A percentile compares a stretch with the other conserved stretches of the same genome.
Conservation (phyloP, 2,797 vertebrate genomes). For the Xenops minutus region DNA sequence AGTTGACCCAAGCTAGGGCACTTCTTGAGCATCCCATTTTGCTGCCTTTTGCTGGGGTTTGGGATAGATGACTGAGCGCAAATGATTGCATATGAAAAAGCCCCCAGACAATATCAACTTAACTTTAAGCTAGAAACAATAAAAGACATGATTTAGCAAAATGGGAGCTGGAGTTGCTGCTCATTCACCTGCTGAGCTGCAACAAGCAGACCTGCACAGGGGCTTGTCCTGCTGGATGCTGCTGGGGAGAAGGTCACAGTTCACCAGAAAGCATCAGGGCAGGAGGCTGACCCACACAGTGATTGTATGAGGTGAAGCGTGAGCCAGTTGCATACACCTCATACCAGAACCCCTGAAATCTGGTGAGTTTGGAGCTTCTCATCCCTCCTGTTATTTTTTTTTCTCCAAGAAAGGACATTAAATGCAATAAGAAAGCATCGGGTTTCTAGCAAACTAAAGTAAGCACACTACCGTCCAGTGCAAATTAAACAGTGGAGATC, state of each 20-base stretch:
- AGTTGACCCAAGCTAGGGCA: background rate
- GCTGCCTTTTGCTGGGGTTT: background rate
- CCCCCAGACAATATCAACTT: background rate
- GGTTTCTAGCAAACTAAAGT: background rate
- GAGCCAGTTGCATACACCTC: accelerated
- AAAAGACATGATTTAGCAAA: background rate
- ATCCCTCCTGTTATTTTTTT: background rate
- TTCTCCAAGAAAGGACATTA: background rate
- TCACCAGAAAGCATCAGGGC: background rate
- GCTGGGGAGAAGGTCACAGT: background rate
- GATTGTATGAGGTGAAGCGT: background rate
- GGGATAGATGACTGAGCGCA: background rate
- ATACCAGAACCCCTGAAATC: accelerated
- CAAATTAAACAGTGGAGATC: background rate
- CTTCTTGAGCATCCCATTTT: background rate
- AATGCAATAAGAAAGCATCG: background rate
- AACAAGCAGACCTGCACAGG: background rate
- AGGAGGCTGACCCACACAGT: background rate
- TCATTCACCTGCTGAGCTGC: background rate
- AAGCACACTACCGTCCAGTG: background rate
- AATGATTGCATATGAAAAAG: background rate
- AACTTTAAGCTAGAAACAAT: background rate
- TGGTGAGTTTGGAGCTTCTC: background rate
- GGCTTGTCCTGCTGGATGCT: background rate
- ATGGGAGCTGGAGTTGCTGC: accelerated